Conservation (phyloP, 2,888 invertebrate species). For the Lycaena phlaeas region DNA sequence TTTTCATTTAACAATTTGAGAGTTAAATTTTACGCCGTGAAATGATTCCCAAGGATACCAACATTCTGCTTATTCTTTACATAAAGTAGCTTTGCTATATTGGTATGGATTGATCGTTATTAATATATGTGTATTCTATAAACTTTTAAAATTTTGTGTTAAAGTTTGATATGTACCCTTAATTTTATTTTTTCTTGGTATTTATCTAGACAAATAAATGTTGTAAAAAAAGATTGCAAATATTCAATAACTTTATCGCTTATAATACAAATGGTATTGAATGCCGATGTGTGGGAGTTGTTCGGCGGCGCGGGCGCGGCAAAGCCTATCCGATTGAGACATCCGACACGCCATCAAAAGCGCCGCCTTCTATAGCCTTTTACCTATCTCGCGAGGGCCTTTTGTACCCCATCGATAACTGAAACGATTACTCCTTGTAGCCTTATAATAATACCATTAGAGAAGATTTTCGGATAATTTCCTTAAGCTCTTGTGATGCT, state of each 20-base stretch:
- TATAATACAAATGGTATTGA: conserved; percentile 18
- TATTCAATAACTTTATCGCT: conserved; percentile 16
- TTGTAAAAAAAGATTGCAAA: conserved; percentile 17
- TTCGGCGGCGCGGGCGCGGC: conserved; percentile 31
- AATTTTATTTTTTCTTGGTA: too few relatives aligned
- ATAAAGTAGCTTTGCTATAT: too few relatives aligned
- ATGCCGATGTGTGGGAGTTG: conserved; percentile 32
- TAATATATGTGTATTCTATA: too few relatives aligned
- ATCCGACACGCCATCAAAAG: conserved; percentile 65
- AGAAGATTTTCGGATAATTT: conserved; percentile 20
- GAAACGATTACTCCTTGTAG: conserved; percentile 14
- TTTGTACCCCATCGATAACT: conserved; percentile 22
- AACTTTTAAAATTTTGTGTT: too few relatives aligned
- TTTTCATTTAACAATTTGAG: too few relatives aligned
- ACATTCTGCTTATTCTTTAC: too few relatives aligned
- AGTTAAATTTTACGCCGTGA: too few relatives aligned
- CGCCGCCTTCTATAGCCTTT: conserved; percentile 58
- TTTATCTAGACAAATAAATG: not conserved
- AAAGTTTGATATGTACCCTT: too few relatives aligned
- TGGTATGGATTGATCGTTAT: too few relatives aligned
- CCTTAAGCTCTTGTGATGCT: conserved; percentile 10
- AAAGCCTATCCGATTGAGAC: conserved; percentile 62
- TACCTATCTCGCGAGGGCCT: conserved; percentile 35
- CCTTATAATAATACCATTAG: conserved; percentile 19
- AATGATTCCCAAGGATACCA: too few relatives aligned